A percentile compares a stretch with the other conserved stretches of the same genome.
These are phyloP conservation scores for Coptodon rendalli DNA, from an alignment of 2,113 vertebrate species.

Conservation along the genomic window DNA sequence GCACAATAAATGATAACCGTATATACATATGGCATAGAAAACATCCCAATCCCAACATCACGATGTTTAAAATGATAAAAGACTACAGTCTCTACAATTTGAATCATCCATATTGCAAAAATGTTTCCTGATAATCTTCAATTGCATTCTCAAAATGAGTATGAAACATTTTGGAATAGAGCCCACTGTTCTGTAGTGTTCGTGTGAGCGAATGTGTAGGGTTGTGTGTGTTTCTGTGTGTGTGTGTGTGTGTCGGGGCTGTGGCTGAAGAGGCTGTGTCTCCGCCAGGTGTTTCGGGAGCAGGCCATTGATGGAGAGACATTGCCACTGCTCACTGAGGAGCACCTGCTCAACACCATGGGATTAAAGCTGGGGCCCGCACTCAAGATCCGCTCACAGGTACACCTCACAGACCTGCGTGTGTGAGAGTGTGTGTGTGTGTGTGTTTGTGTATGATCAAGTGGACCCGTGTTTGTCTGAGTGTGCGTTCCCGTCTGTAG, in stretches of 20 bases:
- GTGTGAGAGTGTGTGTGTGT: conserved; percentile 29
- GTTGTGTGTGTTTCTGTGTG: neutral
- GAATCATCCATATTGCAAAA: neutral
- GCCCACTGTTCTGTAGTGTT: neutral
- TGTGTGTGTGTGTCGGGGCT: conserved; percentile 27
- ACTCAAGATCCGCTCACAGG: conserved; percentile 95
- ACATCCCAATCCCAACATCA: neutral
- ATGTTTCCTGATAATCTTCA: neutral
- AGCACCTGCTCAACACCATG: conserved; percentile 94
- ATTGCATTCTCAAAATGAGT: neutral
- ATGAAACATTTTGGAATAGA: conserved; percentile 1
- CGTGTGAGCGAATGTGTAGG: conserved; percentile 7
- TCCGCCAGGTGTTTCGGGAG: conserved; percentile 89
- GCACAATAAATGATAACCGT: neutral
- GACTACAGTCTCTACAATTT: neutral
- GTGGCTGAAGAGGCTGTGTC: conserved; percentile 69
- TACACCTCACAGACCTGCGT: conserved; percentile 64
- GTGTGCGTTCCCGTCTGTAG: conserved; percentile 16
- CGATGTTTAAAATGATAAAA: neutral
- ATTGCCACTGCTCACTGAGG: conserved; percentile 90
- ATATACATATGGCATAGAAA: neutral
- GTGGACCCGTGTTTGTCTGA: conserved; percentile 13
- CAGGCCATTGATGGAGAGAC: conserved; percentile 97
- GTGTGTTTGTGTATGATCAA: neutral
- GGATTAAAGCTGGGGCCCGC: conserved; percentile 94